Evolutionary conservation across 2,888 invertebrate species (phyloP), one percentile per base, ranked within the genome.

Genomic region (Drosophila colorata): DNA sequence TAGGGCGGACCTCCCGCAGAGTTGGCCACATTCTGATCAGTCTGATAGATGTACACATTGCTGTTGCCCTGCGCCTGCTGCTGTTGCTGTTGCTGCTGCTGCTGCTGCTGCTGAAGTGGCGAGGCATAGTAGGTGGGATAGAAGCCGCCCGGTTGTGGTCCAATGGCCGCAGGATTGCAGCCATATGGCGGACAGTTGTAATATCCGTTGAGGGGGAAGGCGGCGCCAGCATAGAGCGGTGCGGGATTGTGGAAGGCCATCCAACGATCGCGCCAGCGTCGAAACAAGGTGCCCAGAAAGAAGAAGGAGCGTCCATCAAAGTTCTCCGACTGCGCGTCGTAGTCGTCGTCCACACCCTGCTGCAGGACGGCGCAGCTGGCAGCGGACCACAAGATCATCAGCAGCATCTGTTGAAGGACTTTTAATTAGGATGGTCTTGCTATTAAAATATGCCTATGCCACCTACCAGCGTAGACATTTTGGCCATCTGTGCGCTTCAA

Each of bases 251-350:
- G 72, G 31, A 74, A 78, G 5, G 74, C 80, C 47, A 76, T 14
- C 90, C 87, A 90, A 11, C 89, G 90, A 59, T 89, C 76, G 14
- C 90, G 88, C 80, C 86, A 87, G 7, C 84, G 84, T 5, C 89
- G 82, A 40, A 90, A 90, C n/a, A 88, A 49, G 2, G 77, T 73
- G 13, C 86, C 89, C 53, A 88, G 33, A 18, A 88, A 76, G 35
- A 69, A 87, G 38, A 90, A 88, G 0, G 87, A 89, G 4, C 88
- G 78, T 14, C 90, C 89, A 35, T 78, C 80, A 1, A 56, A 48
- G 28, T 68, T 44, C 0, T 63, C 70, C 2, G 75, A 67, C 1
- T 66, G 49, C 7, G 46, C n/a, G 5, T 72, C 47, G 7, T 47
- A 5, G 2, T 79, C 63, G 4, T 56, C 33, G 1, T 72, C 44